Percentiles rank a stretch among this genome's conserved stretches.
Conservation (phyloP, 2,888 invertebrate genomes). For the Suillia variegata region DNA sequence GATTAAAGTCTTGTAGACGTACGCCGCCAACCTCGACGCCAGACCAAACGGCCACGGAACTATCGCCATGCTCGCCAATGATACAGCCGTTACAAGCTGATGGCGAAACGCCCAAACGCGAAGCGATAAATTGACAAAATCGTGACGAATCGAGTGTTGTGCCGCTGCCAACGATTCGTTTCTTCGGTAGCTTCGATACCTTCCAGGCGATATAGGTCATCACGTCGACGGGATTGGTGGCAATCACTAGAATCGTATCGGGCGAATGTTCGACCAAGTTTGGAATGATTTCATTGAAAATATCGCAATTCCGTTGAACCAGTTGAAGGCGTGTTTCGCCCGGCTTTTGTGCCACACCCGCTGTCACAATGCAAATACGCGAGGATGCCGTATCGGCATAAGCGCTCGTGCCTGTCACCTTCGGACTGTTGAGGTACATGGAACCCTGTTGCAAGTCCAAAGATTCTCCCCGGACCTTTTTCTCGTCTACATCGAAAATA, state of each 20-base stretch:
- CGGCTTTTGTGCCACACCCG: constrained; percentile 81
- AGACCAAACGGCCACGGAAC: constrained; percentile 87
- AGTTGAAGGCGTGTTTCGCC: constrained; percentile 78
- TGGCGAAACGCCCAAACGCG: constrained; percentile 76
- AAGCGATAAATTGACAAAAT: constrained; percentile 81
- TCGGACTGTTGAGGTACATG: constrained; percentile 75
- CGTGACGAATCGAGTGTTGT: constrained; percentile 88
- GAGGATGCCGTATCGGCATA: constrained; percentile 76
- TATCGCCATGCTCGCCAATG: constrained; percentile 89
- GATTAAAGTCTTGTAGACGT: constrained; percentile 72
- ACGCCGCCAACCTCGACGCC: constrained; percentile 87
- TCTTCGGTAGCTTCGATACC: constrained; percentile 79
- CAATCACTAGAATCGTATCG: constrained; percentile 77
- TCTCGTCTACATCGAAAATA: constrained; percentile 75
- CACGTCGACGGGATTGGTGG: constrained; percentile 87
- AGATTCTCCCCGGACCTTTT: constrained; percentile 83
- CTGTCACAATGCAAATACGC: constrained; percentile 81
- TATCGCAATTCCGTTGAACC: constrained; percentile 82
- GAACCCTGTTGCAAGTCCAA: constrained; percentile 86
- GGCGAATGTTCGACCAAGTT: constrained; percentile 68
- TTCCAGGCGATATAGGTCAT: constrained; percentile 89
- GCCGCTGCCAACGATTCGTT: constrained; percentile 85
- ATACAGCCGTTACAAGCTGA: constrained; percentile 84
- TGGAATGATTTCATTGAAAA: constrained; percentile 74
- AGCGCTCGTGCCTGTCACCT: constrained; percentile 71